Base-by-base conservation (phyloP, 2,888 invertebrate species). In the Micoletzkya japonica region DNA sequence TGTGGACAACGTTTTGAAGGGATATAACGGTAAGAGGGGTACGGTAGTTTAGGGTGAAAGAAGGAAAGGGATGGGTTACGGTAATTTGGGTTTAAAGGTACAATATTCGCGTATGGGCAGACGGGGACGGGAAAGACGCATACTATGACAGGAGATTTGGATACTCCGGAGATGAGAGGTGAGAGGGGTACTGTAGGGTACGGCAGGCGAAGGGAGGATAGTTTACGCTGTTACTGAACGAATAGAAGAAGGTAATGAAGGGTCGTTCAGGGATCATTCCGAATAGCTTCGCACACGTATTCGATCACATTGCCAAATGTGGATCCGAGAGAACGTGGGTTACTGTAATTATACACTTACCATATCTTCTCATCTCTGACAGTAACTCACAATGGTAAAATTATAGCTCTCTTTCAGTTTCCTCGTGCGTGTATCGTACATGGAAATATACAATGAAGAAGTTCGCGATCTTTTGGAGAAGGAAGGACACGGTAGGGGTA, bases 381-480 rank as follows among this genome's bases (percentile, higher is more conserved):
- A n/a, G n/a, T n/a, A n/a, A n/a, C n/a, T n/a, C n/a, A n/a, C n/a
- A 44, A 44, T 14, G 20, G 44, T 14, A 44, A 44, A 44, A 20
- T 14, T 14, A 44, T 10, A 20, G 44, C 10, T 14, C 7, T 24
- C 34, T 71, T 77, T 10, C 84, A 93, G 92, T 83, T 98, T 98
- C 87, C 89, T 97, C 66, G 97, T 98, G 6, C 91, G 96, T 79
- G 96, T 96, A 4, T 95, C 97, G 0, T 98, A 97, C 86, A 89
- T 98, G 87, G 97, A 99, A 89, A 97, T 99, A 75, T 98, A 98
- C 88, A 98, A 98, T 87, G 98, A 98, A 87, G 97, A 98, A 87
- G 94, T 98, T 0, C 90, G 96, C 34, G 98, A 99, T 88, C 89
- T 98, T 56, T 89, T 98, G 4, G 92, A 92, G 6, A 93, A 93